Evolutionary conservation across 2,113 vertebrate species (phyloP), one percentile per base, ranked within the genome.

Genomic region (Pygoscelis adeliae): DNA sequence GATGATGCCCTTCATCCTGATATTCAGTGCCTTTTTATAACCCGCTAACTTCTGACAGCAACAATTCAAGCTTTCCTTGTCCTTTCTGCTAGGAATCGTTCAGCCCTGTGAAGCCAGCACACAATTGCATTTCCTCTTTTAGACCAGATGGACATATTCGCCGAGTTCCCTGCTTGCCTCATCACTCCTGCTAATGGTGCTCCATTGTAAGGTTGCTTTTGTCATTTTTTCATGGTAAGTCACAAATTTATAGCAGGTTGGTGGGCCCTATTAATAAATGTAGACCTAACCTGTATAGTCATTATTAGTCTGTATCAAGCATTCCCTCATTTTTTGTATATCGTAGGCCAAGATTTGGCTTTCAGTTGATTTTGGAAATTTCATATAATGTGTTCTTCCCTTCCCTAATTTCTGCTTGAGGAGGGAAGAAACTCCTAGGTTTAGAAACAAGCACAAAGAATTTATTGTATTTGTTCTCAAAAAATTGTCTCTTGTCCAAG

Each of bases 201-300:
- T 62, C 5, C 15, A 42, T 17, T 49, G 4, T 27, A 53, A 79
- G 22, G 1, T 40, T 63, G 27, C 12, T 65, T 86, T 77, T 0
- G 1, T 22, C 1, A 23, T 77, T 44, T 44, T 77, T 89, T 61
- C 32, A 38, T 44, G 16, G 3, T 36, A 76, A 71, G 9, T 44
- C 10, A 71, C 1, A 0, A 71, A 61, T 7, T 14, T 26, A 1
- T 19, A 76, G 8, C 5, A 44, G 9, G 18, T 34, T 84, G 27
- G 6, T 78, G 23, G 16, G 21, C 27, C 6, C 11, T 53, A 20
- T 59, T 46, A 70, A 20, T 36, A 47, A 79, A 25, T 11, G 4
- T 5, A 76, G 49, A 79, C 12, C 15, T 74, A 38, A 47, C 18
- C 18, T 70, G 8, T 46, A 34, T 4, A 26, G 14, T 73, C 32